Base-by-base conservation (phyloP, 2,888 invertebrate species). In the Dicyrtoma fusca region DNA sequence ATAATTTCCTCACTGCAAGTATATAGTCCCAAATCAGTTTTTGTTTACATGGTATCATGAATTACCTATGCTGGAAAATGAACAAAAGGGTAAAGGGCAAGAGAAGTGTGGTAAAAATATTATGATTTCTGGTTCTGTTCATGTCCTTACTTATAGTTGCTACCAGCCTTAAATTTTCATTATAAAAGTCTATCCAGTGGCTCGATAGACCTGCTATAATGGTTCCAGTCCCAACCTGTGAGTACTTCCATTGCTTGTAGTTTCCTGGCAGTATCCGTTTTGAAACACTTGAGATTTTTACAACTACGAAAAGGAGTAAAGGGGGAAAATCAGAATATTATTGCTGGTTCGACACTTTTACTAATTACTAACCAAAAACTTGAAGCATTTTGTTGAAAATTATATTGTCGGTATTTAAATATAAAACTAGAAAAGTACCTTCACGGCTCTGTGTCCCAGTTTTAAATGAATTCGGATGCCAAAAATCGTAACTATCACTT, bases 381-480 rank as follows among this genome's bases (percentile, higher is more conserved):
- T n/a, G n/a, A n/a, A n/a, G n/a, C n/a, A n/a, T n/a, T n/a, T n/a
- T n/a, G n/a, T n/a, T n/a, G 34, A 5, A 34, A 3, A 17, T 25
- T 25, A 49, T 17, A 25, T 14, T n/a, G n/a, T n/a, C n/a, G n/a
- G n/a, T n/a, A n/a, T n/a, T n/a, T n/a, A n/a, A n/a, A n/a, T n/a
- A n/a, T n/a, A n/a, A n/a, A n/a, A n/a, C n/a, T n/a, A n/a, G n/a
- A n/a, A 55, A 42, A 26, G 66, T 72, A 77, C 79, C 74, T 75
- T 77, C 76, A 53, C 77, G 69, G 53, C 74, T 75, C 8, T 73
- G 69, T 47, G 72, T 68, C 55, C 71, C 75, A 14, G 75, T 68
- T 53, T 74, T 75, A 51, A 69, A 76, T 10, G 69, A 62, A 64
- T 74, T 75, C 0, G 77, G 77, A 51, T 77, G 76, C 77, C 77